These are phyloP conservation scores for Copidosoma aretas DNA, from an alignment of 2,888 invertebrate genomes.

Conservation along the genomic window DNA sequence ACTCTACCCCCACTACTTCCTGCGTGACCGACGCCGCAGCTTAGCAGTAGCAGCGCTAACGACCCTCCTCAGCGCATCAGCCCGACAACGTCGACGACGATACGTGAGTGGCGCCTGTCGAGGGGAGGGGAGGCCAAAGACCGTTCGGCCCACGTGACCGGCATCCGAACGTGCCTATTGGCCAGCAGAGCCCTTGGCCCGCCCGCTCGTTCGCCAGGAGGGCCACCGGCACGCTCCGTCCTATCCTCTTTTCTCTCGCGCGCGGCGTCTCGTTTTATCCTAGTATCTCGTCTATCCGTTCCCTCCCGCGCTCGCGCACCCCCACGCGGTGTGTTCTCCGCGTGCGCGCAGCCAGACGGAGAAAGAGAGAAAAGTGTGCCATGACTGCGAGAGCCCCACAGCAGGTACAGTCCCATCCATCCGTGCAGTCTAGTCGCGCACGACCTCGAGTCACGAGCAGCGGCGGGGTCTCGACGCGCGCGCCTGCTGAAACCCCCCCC, in stretches of 20 bases:
- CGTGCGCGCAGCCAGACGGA: neutral
- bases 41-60: neutral
- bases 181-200: conserved; percentile 33
- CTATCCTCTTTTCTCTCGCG: conserved; percentile 3
- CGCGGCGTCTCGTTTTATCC: conserved; percentile 13
- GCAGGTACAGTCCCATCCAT: conserved; percentile 29
- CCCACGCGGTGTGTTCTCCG: conserved; percentile 8
- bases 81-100: neutral
- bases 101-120: neutral
- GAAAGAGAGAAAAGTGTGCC: neutral
- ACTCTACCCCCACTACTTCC: neutral
- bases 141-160: conserved; percentile 38
- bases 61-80: neutral
- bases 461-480: neutral
- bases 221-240: neutral
- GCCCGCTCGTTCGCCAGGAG: neutral
- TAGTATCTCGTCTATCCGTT: neutral
- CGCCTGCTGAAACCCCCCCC: neutral
- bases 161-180: conserved; percentile 31
- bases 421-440: conserved; percentile 30
- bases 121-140: neutral
- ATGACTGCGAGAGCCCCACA: neutral
- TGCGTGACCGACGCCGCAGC: neutral
- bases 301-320: conserved; percentile 2
- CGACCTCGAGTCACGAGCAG: conserved; percentile 15